Evolutionary conservation across 2,888 invertebrate genomes (phyloP).

Genomic region (Cerastis rubricosa): DNA sequence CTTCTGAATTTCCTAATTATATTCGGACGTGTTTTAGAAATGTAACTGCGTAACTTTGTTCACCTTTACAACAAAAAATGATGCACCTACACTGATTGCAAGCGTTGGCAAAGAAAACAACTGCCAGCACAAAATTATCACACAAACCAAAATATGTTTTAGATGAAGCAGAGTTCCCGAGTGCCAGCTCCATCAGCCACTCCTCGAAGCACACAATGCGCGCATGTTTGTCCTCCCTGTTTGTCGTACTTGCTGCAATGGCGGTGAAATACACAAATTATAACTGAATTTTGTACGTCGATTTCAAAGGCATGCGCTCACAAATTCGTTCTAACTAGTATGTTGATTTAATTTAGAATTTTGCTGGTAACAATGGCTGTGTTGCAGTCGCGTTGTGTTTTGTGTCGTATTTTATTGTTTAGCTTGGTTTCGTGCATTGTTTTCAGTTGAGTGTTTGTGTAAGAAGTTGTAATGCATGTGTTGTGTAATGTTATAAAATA

Average conservation of each 20-base stretch:
- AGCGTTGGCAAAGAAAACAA: conserved; percentile 7
- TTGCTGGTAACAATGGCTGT: conserved; percentile 55
- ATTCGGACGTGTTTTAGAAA: not conserved
- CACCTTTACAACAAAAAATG: not conserved
- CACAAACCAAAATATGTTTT: conserved; percentile 51
- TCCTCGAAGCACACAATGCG: conserved; percentile 77
- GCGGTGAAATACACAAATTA: conserved; percentile 80
- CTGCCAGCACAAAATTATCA: conserved; percentile 33
- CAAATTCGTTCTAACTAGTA: conserved; percentile 68
- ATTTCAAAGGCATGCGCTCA: conserved; percentile 70
- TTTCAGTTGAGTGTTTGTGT: conserved; percentile 16
- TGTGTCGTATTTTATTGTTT: conserved; percentile 38
- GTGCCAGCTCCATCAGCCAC: conserved; percentile 68
- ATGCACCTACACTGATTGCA: conserved; percentile 14
- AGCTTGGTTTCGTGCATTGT: conserved; percentile 22
- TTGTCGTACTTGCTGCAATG: conserved; percentile 74
- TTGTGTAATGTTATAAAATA: not conserved
- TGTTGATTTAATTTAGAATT: conserved; percentile 65
- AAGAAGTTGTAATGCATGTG: conserved; percentile 16
- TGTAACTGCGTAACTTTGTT: not conserved
- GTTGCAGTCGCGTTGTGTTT: conserved; percentile 24
- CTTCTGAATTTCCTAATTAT: too few species aligned
- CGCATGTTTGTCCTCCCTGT: conserved; percentile 83
- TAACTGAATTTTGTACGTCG: conserved; percentile 81
- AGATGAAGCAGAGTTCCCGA: conserved; percentile 48